Conservation (phyloP, 2,888 invertebrate genomes). For the Morpho helenor region DNA sequence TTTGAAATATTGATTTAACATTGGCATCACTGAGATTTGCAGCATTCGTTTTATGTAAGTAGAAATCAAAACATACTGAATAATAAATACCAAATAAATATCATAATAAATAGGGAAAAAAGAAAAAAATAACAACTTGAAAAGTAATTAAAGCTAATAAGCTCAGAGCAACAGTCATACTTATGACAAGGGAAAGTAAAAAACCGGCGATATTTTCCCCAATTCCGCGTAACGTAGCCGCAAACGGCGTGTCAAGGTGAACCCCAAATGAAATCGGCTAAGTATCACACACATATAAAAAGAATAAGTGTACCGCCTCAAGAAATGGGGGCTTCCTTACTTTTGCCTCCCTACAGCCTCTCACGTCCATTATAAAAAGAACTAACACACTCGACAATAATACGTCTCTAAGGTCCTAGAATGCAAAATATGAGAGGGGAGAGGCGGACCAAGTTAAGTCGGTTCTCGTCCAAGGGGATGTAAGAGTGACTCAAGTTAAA, state of each 20-base stretch:
- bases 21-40: too few species aligned
- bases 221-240: constrained; percentile 51
- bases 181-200: constrained; percentile 25
- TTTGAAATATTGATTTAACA: too few species aligned
- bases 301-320: constrained; percentile 51
- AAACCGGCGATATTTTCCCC: constrained; percentile 40
- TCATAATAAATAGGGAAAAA: background rate
- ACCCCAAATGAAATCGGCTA: constrained; percentile 51
- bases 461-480: constrained; percentile 59
- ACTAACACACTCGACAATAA: constrained; percentile 32
- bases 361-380: constrained; percentile 50
- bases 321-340: constrained; percentile 67
- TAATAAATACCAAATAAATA: background rate
- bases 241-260: constrained; percentile 72
- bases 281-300: constrained; percentile 64
- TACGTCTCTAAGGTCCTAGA: constrained; percentile 18
- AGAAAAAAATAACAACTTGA: constrained; percentile 9
- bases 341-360: constrained; percentile 53
- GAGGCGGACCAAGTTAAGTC: constrained; percentile 33
- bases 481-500: constrained; percentile 78
- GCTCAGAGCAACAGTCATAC: constrained; percentile 20
- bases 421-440: constrained; percentile 10
- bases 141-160: constrained; percentile 28
- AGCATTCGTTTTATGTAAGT: too few species aligned
- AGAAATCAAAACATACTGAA: too few species aligned